Evolutionary conservation across 2,888 invertebrate genomes (phyloP).

Genomic region (Nomada hirtipes): DNA sequence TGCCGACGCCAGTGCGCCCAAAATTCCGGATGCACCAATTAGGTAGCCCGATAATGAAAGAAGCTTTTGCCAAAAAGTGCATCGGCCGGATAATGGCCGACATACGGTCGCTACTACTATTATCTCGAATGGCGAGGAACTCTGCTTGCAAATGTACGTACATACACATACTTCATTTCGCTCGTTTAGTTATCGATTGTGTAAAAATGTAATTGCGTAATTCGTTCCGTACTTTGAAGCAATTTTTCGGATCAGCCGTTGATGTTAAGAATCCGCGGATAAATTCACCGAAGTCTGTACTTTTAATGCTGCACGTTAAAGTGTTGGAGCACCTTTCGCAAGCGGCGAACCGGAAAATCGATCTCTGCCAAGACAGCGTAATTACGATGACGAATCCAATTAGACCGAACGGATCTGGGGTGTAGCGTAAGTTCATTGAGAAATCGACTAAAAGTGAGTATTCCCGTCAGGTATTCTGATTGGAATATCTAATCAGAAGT

Average conservation of each 20-base stretch:
- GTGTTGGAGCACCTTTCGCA: neutral
- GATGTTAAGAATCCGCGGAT: too few species aligned
- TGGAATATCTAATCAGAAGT: slow-evolving; percentile 69
- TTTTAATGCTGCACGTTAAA: too few species aligned
- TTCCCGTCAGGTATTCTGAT: slow-evolving; percentile 69
- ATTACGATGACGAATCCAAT: slow-evolving; percentile 53
- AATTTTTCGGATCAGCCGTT: too few species aligned
- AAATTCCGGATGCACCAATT: slow-evolving; percentile 69
- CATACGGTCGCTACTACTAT: slow-evolving; percentile 22
- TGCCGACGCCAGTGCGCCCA: slow-evolving; percentile 19
- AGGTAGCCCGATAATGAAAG: slow-evolving; percentile 51
- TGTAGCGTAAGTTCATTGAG: slow-evolving; percentile 48
- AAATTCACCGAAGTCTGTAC: too few species aligned
- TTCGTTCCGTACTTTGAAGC: too few species aligned
- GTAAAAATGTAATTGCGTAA: too few species aligned
- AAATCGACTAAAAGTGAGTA: slow-evolving; percentile 60
- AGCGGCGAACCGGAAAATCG: slow-evolving; percentile 9
- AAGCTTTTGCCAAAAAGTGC: slow-evolving; percentile 50
- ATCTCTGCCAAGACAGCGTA: slow-evolving; percentile 33
- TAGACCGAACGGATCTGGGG: slow-evolving; percentile 45
- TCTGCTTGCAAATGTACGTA: neutral
- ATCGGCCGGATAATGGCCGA: slow-evolving; percentile 38
- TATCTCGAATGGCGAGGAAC: neutral
- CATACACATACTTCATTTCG: neutral
- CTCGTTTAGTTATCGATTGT: neutral